These are phyloP conservation scores for Chelonoidis abingdonii DNA, from an alignment of 2,113 vertebrate species.

Conservation along the genomic window DNA sequence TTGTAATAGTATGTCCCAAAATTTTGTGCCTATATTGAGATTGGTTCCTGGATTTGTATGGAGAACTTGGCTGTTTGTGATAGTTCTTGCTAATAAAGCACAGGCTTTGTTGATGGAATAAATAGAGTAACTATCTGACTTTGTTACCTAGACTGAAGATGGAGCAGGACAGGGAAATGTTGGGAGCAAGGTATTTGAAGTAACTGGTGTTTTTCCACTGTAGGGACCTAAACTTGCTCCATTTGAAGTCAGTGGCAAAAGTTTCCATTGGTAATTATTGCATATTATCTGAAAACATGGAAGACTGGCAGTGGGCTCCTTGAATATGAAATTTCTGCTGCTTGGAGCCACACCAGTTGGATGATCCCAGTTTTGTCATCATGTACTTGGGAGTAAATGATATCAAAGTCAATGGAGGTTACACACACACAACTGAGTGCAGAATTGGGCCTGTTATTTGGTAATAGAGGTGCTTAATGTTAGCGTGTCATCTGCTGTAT, in stretches of 20 bases:
- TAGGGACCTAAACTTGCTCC: slow-evolving; percentile 12
- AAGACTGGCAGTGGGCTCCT: slow-evolving; percentile 60
- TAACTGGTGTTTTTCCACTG: slow-evolving; percentile 45
- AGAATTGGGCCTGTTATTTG: slow-evolving; percentile 41
- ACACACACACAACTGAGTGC: slow-evolving; percentile 20
- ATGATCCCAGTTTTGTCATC: slow-evolving; percentile 37
- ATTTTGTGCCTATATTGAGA: neutral
- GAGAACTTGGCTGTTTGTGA: neutral
- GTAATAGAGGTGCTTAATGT: neutral
- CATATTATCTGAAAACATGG: slow-evolving; percentile 43
- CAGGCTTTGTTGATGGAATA: neutral
- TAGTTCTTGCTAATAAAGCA: neutral
- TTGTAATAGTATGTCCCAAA: neutral
- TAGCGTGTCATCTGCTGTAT: slow-evolving; percentile 27
- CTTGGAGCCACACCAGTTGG: slow-evolving; percentile 48
- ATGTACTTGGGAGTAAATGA: slow-evolving; percentile 32
- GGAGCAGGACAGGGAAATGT: no score
- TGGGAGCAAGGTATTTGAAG: slow-evolving; percentile 6
- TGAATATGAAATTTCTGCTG: slow-evolving; percentile 42
- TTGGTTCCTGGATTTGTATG: neutral
- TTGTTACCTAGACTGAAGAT: slow-evolving; percentile 2
- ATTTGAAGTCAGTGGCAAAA: slow-evolving; percentile 42
- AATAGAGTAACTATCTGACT: slow-evolving; percentile 9
- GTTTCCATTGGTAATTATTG: slow-evolving; percentile 54
- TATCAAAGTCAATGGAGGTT: slow-evolving; percentile 41